Base-by-base conservation (phyloP, 1,140 invertebrate genomes). In the Temnothorax curvispinosus region DNA sequence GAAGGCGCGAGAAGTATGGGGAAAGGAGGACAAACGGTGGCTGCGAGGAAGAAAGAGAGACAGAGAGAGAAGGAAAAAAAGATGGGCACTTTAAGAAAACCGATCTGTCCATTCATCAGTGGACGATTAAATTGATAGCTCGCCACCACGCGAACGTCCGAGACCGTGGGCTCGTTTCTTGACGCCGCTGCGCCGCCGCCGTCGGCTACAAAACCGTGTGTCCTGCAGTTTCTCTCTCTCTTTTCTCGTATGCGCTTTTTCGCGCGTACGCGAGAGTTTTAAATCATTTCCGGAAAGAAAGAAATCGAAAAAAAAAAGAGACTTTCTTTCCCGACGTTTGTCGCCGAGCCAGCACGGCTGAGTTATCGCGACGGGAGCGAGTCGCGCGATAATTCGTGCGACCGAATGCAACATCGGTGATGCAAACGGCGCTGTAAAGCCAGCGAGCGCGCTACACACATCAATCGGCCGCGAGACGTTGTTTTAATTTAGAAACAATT, bases 21-120 rank as follows among this genome's bases (percentile, higher is more conserved):
- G 76, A 81, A 60, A 80, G 21, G 35, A 27, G 65, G 11, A 38
- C 27, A 44, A 47, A 54, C 35, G 60, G 44, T 38, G 62, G 56
- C 82, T 52, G 89, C 50, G 86, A 65, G 87, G 60, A 50, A 13
- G 21, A 7, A n/a, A 50, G 27, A 27, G 27, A 27, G 27, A 27
- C 27, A n/a, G 27, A 15, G 8, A 54, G 62, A 76, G 58, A 64
- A 54, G 75, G 62, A 54, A 78, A 78, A 67, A 89, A 87, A 84
- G 78, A 88, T 85, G 90, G 89, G 90, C 90, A 94, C 92, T 94
- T 94, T 93, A 91, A 91, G 93, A 90, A 94, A 94, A 92, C 90
- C 91, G 92, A 94, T 93, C 90, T 91, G 86, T 89, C 72, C 93
- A 91, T 93, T 93, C 91, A 90, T 93, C 88, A 82, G 44, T 38